Evolutionary conservation across 2,113 vertebrate genomes (phyloP).

Genomic region (Rhinichthys klamathensis): DNA sequence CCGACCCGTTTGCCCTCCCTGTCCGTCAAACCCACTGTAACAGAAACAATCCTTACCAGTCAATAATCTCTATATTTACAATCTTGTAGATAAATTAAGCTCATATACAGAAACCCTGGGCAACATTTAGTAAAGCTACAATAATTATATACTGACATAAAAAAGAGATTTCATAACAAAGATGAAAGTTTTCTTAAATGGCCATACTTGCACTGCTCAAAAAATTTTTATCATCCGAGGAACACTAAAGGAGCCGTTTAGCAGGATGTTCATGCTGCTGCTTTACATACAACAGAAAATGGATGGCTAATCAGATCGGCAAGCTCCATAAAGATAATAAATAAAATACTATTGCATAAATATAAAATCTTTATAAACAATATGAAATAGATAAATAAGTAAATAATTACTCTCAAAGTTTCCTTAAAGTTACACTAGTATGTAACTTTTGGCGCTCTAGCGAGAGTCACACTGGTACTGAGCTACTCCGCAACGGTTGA

Average conservation of each 20-base stretch:
- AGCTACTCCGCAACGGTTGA: too few species aligned
- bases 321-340: background rate
- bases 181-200: background rate
- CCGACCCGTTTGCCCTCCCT: conserved; percentile 47
- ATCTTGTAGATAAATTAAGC: background rate
- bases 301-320: background rate
- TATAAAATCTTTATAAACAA: background rate
- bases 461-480: too few species aligned
- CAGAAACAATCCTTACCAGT: conserved; percentile 9
- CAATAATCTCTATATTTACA: background rate
- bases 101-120: background rate
- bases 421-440: too few species aligned
- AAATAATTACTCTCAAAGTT: too few species aligned
- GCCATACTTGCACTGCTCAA: background rate
- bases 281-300: background rate
- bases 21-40: conserved; percentile 56
- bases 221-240: background rate
- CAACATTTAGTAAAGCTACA: background rate
- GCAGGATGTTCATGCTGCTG: background rate
- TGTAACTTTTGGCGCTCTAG: too few species aligned
- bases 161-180: background rate
- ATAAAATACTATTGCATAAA: background rate
- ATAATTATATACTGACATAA: background rate
- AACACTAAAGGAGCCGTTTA: background rate
- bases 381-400: too few species aligned